Evolutionary conservation across 2,888 invertebrate genomes (phyloP), one percentile per base, ranked within the genome.

Genomic region (Poecilobothrus nobilitatus): DNA sequence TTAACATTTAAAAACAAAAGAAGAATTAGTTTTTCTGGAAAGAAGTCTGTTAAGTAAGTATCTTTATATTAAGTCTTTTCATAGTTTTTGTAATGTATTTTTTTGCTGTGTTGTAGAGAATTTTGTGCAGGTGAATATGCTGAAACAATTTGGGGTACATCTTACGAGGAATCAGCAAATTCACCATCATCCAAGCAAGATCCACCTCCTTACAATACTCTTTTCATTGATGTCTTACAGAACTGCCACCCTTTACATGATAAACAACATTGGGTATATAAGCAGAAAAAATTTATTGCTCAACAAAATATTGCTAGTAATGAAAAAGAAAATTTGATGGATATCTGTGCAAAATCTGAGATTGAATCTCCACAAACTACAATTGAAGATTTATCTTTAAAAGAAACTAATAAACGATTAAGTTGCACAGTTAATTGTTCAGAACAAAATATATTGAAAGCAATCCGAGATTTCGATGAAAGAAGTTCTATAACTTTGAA

Each of bases 21-120:
- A 3, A 69, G 73, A 18, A 74, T 74, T 66, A 74, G 74, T 71
- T 74, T 74, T 65, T 74, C 73, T 21, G 73, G 71, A 62, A 74
- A 73, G 44, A 74, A 74, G 67, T 73, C 73, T 7, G 69, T 74
- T 2, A 74, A 73, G 74, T 74, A 66, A 70, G 71, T 70, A 37
- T 0, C n/a, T 6, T 9, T 18, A 3, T 7, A 7, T 37, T 18
- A 22, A 6, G 63, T 15, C 64, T 20, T n/a, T 27, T 8, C 15
- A 9, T 12, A n/a, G n/a, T 63, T 15, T 33, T 15, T 15, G 15
- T 18, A 37, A 15, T 20, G 12, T 21, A 12, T 21, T 20, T 9
- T n/a, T 66, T 68, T 1, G 4, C 22, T 62, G 37, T 37, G 34
- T 69, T 66, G 66, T 21, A 74, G 74, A 41, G 74, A 74, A 68